Evolutionary conservation across 2,113 vertebrate species (phyloP).

Genomic region (Psephotus haematonotus): DNA sequence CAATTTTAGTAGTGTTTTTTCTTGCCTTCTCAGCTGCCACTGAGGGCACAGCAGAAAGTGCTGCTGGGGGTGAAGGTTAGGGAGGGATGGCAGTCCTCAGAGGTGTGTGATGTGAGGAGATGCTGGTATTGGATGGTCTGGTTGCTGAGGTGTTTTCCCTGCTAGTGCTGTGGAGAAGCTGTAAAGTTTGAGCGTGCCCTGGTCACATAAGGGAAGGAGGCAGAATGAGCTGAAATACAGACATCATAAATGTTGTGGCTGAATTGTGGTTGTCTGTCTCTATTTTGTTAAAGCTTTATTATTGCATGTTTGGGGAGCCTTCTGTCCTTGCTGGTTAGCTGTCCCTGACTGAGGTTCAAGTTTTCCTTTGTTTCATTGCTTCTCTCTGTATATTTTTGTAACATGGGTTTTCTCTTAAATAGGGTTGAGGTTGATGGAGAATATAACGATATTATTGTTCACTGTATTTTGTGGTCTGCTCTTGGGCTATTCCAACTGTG

Average conservation of each 20-base stretch:
- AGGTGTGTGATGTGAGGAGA: accelerated
- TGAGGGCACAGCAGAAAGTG: not conserved
- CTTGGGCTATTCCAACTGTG: not conserved
- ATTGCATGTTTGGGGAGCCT: not conserved
- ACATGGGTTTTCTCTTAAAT: not conserved
- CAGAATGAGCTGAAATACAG: not conserved
- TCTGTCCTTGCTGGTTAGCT: not conserved
- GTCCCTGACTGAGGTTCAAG: not conserved
- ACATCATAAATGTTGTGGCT: not conserved
- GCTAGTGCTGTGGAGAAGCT: not conserved
- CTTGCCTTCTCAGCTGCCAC: not conserved
- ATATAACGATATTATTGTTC: not conserved
- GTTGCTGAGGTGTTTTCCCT: not conserved
- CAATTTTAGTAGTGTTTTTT: not conserved
- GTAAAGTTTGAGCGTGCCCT: not conserved
- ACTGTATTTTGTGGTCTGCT: not conserved
- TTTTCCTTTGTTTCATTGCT: not conserved
- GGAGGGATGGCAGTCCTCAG: not conserved
- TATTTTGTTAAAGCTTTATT: not conserved
- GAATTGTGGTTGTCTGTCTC: not conserved
- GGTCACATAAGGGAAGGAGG: not conserved
- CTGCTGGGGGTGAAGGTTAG: not conserved
- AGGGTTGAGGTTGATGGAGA: not conserved
- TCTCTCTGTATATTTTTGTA: not conserved
- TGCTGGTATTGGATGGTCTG: not conserved